Evolutionary conservation across 2,888 invertebrate genomes (phyloP).

Genomic region (Eupithecia abbreviata): DNA sequence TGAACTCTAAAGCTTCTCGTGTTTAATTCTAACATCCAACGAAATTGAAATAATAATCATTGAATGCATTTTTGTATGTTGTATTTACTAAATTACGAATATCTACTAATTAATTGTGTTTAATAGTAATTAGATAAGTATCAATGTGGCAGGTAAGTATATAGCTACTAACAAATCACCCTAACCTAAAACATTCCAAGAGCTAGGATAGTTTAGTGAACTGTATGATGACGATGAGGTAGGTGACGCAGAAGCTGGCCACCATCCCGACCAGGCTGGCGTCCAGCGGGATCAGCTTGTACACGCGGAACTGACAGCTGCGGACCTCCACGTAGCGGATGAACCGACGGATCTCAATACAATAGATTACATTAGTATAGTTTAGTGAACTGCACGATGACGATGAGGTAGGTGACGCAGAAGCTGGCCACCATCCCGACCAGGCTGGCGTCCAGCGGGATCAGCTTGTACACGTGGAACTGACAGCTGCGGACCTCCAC

Average conservation of each 20-base stretch:
- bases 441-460: constrained; percentile 42
- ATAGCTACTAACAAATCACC: background rate
- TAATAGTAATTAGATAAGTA: too few relatives aligned
- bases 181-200: background rate
- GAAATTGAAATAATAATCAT: too few relatives aligned
- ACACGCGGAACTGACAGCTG: constrained; percentile 26
- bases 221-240: constrained; percentile 46
- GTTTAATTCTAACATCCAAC: too few relatives aligned
- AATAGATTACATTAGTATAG: background rate
- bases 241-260: constrained; percentile 43
- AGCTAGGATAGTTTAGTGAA: constrained; percentile 29
- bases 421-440: constrained; percentile 37
- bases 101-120: too few relatives aligned
- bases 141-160: background rate
- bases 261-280: constrained; percentile 36
- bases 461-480: constrained; percentile 27
- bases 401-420: constrained; percentile 46
- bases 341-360: constrained; percentile 2
- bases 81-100: too few relatives aligned
- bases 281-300: constrained; percentile 39
- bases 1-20: too few relatives aligned
- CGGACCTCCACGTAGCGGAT: constrained; percentile 26
- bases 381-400: constrained; percentile 44
- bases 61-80: too few relatives aligned
- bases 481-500: constrained; percentile 22